These are phyloP conservation scores for Torymus auratus DNA, from an alignment of 2,888 invertebrate genomes.

Conservation along the genomic window DNA sequence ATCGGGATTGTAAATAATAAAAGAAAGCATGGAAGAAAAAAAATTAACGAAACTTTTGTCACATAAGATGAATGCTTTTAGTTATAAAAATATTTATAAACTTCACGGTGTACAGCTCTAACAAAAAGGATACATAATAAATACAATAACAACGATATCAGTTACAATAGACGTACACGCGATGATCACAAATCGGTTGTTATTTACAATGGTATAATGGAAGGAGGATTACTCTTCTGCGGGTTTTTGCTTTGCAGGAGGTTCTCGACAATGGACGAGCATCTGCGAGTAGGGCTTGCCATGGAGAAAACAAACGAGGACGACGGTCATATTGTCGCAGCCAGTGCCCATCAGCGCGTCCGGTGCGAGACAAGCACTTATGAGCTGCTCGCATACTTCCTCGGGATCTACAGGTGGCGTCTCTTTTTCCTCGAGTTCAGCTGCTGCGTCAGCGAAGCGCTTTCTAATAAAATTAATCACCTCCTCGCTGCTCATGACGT, in stretches of 20 bases:
- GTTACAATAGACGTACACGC: conserved; percentile 57
- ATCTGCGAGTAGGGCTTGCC: conserved; percentile 77
- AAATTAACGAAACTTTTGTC: conserved; percentile 46
- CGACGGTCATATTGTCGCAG: conserved; percentile 99
- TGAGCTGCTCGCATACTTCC: conserved; percentile 95
- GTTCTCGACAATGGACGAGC: conserved; percentile 45
- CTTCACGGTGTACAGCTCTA: conserved; percentile 63
- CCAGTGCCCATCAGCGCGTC: conserved; percentile 98
- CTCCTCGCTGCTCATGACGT: conserved; percentile 96
- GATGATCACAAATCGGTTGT: conserved; percentile 54
- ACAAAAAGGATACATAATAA: conserved; percentile 62
- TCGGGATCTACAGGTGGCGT: conserved; percentile 92
- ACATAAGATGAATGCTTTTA: conserved; percentile 55
- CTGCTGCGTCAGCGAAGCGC: conserved; percentile 79
- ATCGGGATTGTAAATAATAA: conserved; percentile 60
- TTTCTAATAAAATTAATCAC: conserved; percentile 93
- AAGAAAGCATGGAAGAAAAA: conserved; percentile 52
- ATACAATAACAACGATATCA: conserved; percentile 61
- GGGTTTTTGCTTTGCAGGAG: conserved; percentile 42
- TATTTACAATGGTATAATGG: conserved; percentile 52
- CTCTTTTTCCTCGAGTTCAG: conserved; percentile 61
- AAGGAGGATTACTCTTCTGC: conserved; percentile 40
- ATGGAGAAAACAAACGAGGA: conserved; percentile 88
- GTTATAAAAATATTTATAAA: conserved; percentile 68
- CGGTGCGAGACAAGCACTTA: conserved; percentile 96